Percentiles rank a stretch among this genome's conserved stretches.
Evolutionary conservation across 2,113 vertebrate genomes (phyloP).

Genomic region (Herpetotheres cachinnans): DNA sequence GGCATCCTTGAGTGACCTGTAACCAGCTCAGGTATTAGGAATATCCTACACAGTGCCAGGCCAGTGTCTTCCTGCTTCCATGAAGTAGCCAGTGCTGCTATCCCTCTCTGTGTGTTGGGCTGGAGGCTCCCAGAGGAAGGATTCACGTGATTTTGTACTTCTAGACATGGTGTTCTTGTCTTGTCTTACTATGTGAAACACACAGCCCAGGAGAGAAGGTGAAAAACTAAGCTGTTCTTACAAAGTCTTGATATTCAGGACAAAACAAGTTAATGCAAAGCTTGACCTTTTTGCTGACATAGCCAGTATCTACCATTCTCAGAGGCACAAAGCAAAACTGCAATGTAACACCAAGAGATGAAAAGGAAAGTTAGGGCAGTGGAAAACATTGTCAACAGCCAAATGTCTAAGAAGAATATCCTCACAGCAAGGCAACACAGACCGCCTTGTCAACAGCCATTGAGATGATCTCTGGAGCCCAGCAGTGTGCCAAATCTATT

Average conservation of each 20-base stretch:
- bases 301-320: neutral
- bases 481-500: neutral
- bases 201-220: neutral
- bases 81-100: neutral
- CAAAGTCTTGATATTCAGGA: neutral
- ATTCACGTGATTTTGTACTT: neutral
- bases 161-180: neutral
- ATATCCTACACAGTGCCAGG: neutral
- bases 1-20: neutral
- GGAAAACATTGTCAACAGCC: neutral
- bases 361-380: neutral
- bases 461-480: neutral
- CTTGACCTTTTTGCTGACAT: neutral
- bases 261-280: neutral
- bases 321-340: neutral
- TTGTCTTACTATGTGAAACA: neutral
- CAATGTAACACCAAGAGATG: neutral
- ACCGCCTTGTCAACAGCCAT: neutral
- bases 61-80: neutral
- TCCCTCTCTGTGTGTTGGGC: accelerated
- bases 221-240: neutral
- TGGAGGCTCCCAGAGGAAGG: neutral
- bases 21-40: neutral
- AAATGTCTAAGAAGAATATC: neutral
- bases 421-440: neutral